phyloP scores from a whole-genome alignment of 1,140 invertebrate genomes.

The Luehdorfia chinensis region DNA sequence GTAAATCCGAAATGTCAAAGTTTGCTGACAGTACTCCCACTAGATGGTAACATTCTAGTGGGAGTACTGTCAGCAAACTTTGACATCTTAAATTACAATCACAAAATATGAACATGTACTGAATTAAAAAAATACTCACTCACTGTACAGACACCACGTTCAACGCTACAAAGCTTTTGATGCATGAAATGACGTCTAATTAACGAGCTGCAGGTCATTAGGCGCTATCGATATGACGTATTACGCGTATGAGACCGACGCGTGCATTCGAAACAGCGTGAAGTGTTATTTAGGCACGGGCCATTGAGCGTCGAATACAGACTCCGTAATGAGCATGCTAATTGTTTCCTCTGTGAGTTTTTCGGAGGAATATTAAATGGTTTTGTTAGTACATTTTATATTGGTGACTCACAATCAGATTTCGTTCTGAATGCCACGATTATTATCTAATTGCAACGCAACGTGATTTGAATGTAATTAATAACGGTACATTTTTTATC shows the following conservation, averaged over 20 bases:
- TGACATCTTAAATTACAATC: too few relatives aligned
- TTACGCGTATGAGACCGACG: conserved; percentile 21
- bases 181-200: conserved; percentile 46
- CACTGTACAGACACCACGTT: conserved; percentile 28
- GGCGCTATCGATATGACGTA: conserved; percentile 37
- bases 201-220: conserved; percentile 38
- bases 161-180: conserved; percentile 23
- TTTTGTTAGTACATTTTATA: too few relatives aligned
- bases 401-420: too few relatives aligned
- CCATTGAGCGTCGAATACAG: conserved; percentile 10
- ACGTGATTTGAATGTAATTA: conserved; percentile 10
- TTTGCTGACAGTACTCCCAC: not conserved
- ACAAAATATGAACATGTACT: not conserved
- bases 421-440: not conserved
- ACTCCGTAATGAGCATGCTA: conserved; percentile 6
- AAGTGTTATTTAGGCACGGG: conserved; percentile 18
- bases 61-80: too few relatives aligned
- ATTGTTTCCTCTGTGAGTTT: conserved; percentile 11
- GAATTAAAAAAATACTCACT: not conserved
- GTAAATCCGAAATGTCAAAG: too few relatives aligned
- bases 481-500: not conserved
- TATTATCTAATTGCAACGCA: not conserved
- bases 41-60: too few relatives aligned
- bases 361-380: conserved; percentile 10
- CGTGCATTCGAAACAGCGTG: conserved; percentile 9